Conservation (phyloP, 2,113 vertebrate genomes). For the Cheilinus undulatus region DNA sequence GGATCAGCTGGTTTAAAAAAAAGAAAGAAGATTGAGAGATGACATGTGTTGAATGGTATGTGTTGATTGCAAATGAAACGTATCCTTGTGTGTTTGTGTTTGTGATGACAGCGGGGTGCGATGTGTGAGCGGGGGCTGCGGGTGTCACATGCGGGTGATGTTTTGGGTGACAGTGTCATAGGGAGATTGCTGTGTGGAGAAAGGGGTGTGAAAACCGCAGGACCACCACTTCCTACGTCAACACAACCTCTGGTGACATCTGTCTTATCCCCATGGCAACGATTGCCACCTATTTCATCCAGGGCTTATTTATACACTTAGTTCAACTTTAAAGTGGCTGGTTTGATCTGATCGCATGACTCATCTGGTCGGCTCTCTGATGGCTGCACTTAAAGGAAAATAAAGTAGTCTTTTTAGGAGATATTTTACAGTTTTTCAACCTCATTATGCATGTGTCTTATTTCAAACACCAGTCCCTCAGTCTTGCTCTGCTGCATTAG, state of each 20-base stretch:
- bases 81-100: neutral
- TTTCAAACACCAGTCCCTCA: neutral
- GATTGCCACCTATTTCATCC: conserved; percentile 49
- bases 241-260: conserved; percentile 66
- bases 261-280: conserved; percentile 67
- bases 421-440: neutral
- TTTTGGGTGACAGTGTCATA: conserved; percentile 47
- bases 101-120: conserved; percentile 11
- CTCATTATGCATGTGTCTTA: conserved; percentile 18
- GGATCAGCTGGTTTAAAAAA: conserved; percentile 32
- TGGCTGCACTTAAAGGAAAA: conserved; percentile 28
- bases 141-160: conserved; percentile 64
- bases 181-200: conserved; percentile 27
- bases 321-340: conserved; percentile 59
- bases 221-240: conserved; percentile 46
- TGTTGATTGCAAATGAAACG: conserved; percentile 15
- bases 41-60: conserved; percentile 4
- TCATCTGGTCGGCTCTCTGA: conserved; percentile 28
- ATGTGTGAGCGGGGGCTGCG: conserved; percentile 13
- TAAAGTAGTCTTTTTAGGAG: neutral
- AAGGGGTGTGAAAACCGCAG: conserved; percentile 63
- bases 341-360: conserved; percentile 50
- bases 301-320: conserved; percentile 69
- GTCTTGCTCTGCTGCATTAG: conserved; percentile 35
- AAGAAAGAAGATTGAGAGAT: conserved; percentile 9